Percentiles rank a stretch among this genome's conserved stretches.
phyloP scores from a whole-genome alignment of 2,113 vertebrate species.

The Pelodiscus sinensis region DNA sequence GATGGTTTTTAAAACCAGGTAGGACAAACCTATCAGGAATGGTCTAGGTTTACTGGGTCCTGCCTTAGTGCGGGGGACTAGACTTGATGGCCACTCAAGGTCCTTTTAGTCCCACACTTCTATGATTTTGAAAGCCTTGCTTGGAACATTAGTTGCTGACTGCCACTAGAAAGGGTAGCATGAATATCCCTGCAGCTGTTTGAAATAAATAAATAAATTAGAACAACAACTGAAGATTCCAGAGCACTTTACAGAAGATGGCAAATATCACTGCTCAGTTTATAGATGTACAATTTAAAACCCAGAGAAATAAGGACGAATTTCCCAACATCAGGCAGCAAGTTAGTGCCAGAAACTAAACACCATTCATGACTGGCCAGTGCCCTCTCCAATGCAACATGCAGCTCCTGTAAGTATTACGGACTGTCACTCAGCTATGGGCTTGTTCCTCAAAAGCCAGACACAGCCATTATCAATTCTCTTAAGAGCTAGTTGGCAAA shows the following conservation, averaged over 20 bases:
- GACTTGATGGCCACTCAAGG: background rate
- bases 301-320: background rate
- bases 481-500: background rate
- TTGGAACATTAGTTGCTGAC: background rate
- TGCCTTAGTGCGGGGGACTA: background rate
- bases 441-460: rapidly evolving
- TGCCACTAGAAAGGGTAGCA: rapidly evolving
- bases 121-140: background rate
- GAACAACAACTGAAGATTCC: background rate
- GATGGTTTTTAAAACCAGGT: background rate
- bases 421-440: rapidly evolving
- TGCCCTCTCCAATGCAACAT: rapidly evolving
- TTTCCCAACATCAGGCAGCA: background rate
- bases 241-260: background rate
- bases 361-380: rapidly evolving
- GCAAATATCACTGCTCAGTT: background rate
- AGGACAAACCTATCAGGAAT: background rate
- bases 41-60: background rate
- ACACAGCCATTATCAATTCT: background rate
- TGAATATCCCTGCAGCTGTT: background rate
- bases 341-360: background rate
- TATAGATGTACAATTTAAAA: background rate
- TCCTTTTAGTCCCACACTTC: background rate
- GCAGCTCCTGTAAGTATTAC: background rate
- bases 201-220: background rate